Base-by-base conservation (phyloP, 2,888 invertebrate species). In the Lagria hirta region DNA sequence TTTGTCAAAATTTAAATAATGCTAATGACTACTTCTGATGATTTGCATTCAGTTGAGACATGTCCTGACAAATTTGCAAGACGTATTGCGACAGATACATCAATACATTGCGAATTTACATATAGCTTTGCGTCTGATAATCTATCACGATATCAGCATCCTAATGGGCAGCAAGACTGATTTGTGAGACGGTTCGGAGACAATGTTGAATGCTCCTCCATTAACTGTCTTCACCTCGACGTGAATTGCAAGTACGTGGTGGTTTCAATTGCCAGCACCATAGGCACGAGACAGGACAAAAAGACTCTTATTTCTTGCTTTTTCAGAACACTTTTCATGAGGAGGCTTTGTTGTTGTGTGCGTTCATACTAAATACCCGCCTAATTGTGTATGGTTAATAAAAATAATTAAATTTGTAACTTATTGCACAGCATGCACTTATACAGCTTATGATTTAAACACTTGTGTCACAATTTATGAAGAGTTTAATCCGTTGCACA, bases 91-190 rank as follows among this genome's bases (percentile, higher is more conserved):
- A 64, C 62, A 65, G 62, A 61, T 55, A 64, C 64, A 63, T 61
- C 62, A 63, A 60, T 61, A 59, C 60, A 54, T 54, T 48, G 59
- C 54, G 56, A 55, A 66, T 66, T 66, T 66, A 64, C 65, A 65
- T 66, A 64, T 59, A 55, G 57, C 57, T 57, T 50, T 48, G 45
- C 43, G 49, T 41, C 52, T 56, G 64, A 64, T 65, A 65, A 64
- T 65, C 64, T 62, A 64, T 65, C 64, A 64, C 57, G 58, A 60
- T 60, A 63, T 65, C 63, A 60, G 58, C 61, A 60, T 62, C 64
- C 62, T 61, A 58, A 64, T 61, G 57, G 61, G 58, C 54, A 48
- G 52, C 32, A 36, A 38, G 62, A 61, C 58, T 62, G 64, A 65
- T 66, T 66, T 65, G 65, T 60, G 62, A 54, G 59, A 58, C 61